phyloP scores from a whole-genome alignment of 2,113 vertebrate species.

The Scopus umbretta region DNA sequence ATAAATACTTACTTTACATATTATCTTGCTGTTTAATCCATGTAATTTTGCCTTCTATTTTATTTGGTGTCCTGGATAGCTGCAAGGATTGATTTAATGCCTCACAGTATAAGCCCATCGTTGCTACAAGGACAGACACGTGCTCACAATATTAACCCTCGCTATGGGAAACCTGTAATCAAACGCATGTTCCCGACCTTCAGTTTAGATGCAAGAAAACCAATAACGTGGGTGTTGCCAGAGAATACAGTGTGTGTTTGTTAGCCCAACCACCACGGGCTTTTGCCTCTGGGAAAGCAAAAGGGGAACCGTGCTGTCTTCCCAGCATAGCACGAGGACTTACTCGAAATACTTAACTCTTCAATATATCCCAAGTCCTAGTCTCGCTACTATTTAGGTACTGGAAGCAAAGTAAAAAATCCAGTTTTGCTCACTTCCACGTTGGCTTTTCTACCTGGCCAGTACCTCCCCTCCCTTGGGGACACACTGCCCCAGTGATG shows the following conservation, averaged over 20 bases:
- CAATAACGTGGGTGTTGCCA: not conserved
- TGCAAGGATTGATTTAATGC: not conserved
- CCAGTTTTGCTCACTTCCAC: not conserved
- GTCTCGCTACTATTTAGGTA: not conserved
- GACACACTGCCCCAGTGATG: fast-evolving
- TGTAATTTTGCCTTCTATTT: not conserved
- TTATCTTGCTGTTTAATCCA: not conserved
- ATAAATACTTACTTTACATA: not conserved
- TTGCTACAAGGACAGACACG: not conserved
- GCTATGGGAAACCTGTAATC: not conserved
- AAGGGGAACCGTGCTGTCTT: not conserved
- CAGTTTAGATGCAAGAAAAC: not conserved
- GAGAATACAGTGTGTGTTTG: not conserved
- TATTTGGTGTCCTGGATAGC: not conserved
- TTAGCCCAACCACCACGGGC: not conserved
- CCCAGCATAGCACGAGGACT: not conserved
- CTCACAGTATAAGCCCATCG: not conserved
- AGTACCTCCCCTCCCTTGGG: not conserved
- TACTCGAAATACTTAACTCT: not conserved
- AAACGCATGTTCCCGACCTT: not conserved
- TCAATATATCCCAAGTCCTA: not conserved
- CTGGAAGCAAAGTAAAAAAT: not conserved
- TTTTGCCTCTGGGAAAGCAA: not conserved
- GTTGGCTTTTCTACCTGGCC: not conserved
- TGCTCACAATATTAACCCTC: not conserved